These are phyloP conservation scores for Eunapius fragilis DNA, from an alignment of 37 sponge, comb jelly and placozoan genomes.

Conservation along the genomic window DNA sequence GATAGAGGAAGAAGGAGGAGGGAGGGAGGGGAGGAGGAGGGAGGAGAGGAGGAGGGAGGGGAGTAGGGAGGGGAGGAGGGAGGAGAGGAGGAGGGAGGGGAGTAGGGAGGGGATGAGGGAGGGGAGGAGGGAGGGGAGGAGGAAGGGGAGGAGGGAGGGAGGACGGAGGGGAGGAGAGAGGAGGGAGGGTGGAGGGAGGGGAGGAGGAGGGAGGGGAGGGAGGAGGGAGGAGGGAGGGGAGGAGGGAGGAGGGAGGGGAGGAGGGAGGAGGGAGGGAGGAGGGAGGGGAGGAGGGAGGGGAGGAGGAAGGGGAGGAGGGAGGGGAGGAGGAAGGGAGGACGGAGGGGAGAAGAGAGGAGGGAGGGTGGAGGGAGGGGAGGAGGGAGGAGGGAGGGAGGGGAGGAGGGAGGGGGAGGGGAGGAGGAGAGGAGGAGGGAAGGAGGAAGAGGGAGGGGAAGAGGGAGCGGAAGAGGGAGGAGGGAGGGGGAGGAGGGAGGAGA, in stretches of 20 bases:
- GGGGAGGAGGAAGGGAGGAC: too few species aligned
- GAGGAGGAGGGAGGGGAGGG: background rate
- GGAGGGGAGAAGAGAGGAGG: background rate
- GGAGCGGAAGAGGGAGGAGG: too few species aligned
- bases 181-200: background rate
- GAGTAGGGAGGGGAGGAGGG: background rate
- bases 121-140: background rate
- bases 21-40: background rate
- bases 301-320: background rate
- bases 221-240: background rate
- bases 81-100: too few species aligned
- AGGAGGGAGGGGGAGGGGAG: too few species aligned
- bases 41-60: background rate
- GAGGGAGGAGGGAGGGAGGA: background rate
- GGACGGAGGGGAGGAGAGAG: too few species aligned
- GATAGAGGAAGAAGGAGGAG: too few species aligned
- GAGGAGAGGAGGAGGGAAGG: background rate
- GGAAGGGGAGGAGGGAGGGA: background rate
- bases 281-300: background rate
- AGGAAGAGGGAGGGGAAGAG: background rate
- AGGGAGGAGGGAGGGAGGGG: background rate
- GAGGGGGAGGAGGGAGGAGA: too few species aligned
- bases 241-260: too few species aligned
- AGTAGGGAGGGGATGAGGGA: background rate
- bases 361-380: background rate